Evolutionary conservation across 2,888 invertebrate species (phyloP), one percentile per base, ranked within the genome.

Genomic region (Drosophila bunnanda): DNA sequence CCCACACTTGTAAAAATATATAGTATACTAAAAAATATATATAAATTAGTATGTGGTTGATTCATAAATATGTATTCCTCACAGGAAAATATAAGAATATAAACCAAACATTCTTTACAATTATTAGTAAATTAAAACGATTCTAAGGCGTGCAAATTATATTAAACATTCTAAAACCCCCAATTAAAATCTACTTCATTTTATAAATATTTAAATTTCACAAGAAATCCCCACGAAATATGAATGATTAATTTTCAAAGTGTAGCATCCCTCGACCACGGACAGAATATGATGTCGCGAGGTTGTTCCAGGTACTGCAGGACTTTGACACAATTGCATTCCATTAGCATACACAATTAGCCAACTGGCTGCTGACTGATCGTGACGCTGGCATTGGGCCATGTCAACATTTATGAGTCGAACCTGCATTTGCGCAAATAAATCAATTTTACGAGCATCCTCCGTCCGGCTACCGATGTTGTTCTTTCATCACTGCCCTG

Each of bases 341-440:
- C 81, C 87, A 85, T 85, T 85, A 88, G 89, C 85, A 85, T 85
- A 79, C 85, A 87, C 84, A 85, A 85, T 85, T 85, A 85, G 85
- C 78, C 83, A 76, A 55, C 71, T 64, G 64, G 55, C 46, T 56
- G 73, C 43, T 73, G 73, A 71, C 54, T 59, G 65, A 67, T 73
- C 75, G 75, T 66, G 72, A 66, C 48, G 64, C 64, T 41, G 64
- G 64, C 67, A 39, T 58, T 61, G 67, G 60, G 67, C 57, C 74
- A 65, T 72, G 67, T 68, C 56, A 71, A 71, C 71, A 80, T 78
- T 79, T 78, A 73, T 78, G 78, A 77, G 71, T 68, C 74, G 72
- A 48, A 69, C 72, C 77, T 71, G 69, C 57, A 72, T 73, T 77
- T 77, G 76, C 56, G 64, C 70, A 80, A 79, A 78, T 82, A 76